phyloP scores from a whole-genome alignment of 2,113 vertebrate species.

The Eulemur rufifrons region DNA sequence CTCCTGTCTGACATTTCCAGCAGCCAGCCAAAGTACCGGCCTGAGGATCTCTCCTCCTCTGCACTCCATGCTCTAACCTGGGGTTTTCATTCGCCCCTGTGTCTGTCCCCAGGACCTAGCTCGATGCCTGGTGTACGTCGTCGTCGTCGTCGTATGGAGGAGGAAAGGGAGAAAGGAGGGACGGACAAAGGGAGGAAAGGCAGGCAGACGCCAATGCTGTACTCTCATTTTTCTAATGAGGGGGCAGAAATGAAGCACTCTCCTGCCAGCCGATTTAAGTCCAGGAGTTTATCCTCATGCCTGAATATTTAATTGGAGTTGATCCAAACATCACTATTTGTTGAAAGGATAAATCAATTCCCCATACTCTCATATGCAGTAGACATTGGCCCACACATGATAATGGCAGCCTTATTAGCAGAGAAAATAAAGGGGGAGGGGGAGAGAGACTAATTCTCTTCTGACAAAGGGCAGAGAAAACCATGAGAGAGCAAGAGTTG shows the following conservation, averaged over 20 bases:
- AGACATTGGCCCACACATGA: background rate
- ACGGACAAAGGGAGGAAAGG: background rate
- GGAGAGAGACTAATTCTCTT: background rate
- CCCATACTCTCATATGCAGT: background rate
- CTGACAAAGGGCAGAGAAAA: background rate
- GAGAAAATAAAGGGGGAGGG: background rate
- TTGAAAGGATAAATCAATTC: constrained; percentile 32
- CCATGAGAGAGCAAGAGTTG: background rate
- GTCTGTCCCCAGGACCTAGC: background rate
- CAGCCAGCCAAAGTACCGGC: fast-evolving
- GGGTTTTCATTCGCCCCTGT: background rate
- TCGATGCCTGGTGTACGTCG: background rate
- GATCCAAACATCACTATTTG: constrained; percentile 30
- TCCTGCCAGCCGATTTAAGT: background rate
- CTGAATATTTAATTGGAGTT: constrained; percentile 10
- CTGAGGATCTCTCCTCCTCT: background rate
- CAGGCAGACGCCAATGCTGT: background rate
- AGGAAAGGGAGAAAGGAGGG: background rate
- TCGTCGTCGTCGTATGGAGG: background rate
- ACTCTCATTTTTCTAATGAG: background rate
- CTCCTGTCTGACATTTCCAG: background rate
- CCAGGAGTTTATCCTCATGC: background rate
- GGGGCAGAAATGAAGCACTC: background rate
- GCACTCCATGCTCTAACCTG: background rate
- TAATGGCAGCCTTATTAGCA: constrained; percentile 13